These are phyloP conservation scores for Thaleichthys pacificus DNA, from an alignment of 2,797 vertebrate species.

Conservation along the genomic window DNA sequence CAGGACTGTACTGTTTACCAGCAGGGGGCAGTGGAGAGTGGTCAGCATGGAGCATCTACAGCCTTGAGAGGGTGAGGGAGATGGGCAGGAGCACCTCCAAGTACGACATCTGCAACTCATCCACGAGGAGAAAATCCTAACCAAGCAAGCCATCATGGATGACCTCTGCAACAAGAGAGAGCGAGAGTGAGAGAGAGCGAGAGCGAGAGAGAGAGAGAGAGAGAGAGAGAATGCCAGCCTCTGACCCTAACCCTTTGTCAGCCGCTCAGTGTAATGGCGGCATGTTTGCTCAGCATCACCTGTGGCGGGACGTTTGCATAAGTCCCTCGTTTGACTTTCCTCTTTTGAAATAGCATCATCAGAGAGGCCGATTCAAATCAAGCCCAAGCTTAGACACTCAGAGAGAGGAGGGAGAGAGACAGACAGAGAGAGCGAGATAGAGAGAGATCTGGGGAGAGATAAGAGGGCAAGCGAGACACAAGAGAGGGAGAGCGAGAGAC, in stretches of 20 bases:
- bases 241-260: too few species aligned
- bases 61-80: too few species aligned
- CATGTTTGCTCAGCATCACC: conserved; percentile 4
- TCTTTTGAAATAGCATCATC: conserved; percentile 45
- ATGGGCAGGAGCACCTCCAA: too few species aligned
- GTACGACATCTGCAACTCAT: conserved; percentile 70
- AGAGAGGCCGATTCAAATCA: conserved; percentile 50
- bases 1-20: background rate
- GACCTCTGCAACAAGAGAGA: conserved; percentile 4
- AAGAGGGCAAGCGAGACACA: too few species aligned
- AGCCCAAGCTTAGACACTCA: too few species aligned
- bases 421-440: too few species aligned
- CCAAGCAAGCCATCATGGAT: too few species aligned
- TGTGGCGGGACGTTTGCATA: conserved; percentile 47
- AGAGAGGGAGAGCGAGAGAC: too few species aligned
- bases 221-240: background rate
- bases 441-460: background rate
- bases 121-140: conserved; percentile 27
- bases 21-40: background rate
- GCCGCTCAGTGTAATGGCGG: too few species aligned
- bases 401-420: too few species aligned
- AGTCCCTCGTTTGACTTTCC: conserved; percentile 44
- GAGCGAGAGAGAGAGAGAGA: conserved; percentile 1
- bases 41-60: background rate
- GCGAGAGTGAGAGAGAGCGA: background rate